These are phyloP conservation scores for Lacanobia oleracea DNA, from an alignment of 2,888 invertebrate genomes.

Conservation along the genomic window DNA sequence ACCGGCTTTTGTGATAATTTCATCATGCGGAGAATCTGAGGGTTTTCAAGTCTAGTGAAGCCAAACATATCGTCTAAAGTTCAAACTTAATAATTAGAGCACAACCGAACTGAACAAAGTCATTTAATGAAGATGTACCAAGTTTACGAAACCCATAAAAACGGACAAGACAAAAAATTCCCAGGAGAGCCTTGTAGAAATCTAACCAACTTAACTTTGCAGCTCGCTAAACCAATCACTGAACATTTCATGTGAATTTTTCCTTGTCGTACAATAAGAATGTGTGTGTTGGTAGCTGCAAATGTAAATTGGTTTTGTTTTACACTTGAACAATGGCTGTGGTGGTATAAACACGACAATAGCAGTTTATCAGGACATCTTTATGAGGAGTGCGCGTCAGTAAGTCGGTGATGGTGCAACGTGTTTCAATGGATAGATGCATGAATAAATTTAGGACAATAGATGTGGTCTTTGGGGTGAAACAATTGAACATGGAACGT, in stretches of 20 bases:
- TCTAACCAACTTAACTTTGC: slow-evolving; percentile 33
- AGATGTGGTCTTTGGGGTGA: slow-evolving; percentile 1
- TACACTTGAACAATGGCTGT: slow-evolving; percentile 54
- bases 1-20: neutral
- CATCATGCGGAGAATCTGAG: neutral
- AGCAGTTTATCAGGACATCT: slow-evolving; percentile 61
- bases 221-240: neutral
- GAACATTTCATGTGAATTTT: neutral
- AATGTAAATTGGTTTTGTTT: slow-evolving; percentile 34
- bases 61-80: neutral
- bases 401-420: slow-evolving; percentile 49
- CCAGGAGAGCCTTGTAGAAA: slow-evolving; percentile 34
- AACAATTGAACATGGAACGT: slow-evolving; percentile 10
- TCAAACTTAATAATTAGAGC: slow-evolving; percentile 34
- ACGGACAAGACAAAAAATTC: slow-evolving; percentile 45
- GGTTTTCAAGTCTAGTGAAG: slow-evolving; percentile 5
- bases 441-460: slow-evolving; percentile 14
- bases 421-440: slow-evolving; percentile 18
- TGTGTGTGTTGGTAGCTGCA: slow-evolving; percentile 20
- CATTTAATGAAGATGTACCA: slow-evolving; percentile 35
- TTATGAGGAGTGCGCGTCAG: slow-evolving; percentile 55
- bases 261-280: slow-evolving; percentile 12
- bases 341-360: slow-evolving; percentile 56
- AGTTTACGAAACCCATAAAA: slow-evolving; percentile 46
- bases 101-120: slow-evolving; percentile 36